Evolutionary conservation across 2,888 invertebrate species (phyloP), one percentile per base, ranked within the genome.

Genomic region (Hydraecia micacea): DNA sequence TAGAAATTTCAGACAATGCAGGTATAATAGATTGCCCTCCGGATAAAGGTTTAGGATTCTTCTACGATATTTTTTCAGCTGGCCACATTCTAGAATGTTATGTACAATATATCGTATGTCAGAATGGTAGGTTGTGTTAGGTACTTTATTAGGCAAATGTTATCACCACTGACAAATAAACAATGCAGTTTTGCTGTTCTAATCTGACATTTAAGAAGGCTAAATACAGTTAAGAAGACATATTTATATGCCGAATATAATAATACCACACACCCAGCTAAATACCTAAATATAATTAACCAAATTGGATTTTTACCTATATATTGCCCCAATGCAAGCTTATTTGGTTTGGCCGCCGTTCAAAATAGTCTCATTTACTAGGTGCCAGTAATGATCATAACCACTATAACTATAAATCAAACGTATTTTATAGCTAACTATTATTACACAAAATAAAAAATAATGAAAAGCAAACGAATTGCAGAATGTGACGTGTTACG

Each of bases 401-500:
- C 75, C 71, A 66, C 65, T 82, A 81, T 82, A 89, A 82, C 71
- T 49, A 89, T 88, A 88, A 88, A 86, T 83, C 90, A 89, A 77
- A 75, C 60, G 65, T 84, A 76, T 87, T 88, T 86, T 85, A 89
- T 84, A 67, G 73, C 80, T 73, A 73, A 84, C 81, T 87, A 83
- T 86, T 84, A 86, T 81, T 73, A 84, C 62, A 66, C 58, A 84
- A 87, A 86, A 85, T 84, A 84, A 85, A 86, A 89, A 89, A 86
- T 85, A 89, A 86, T 81, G 81, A 89, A 88, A 84, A 76, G 78
- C 75, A 86, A 87, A 88, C 87, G 90, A 91, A 89, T 94, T 93
- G 91, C 93, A 95, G 96, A 96, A 96, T 96, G 91, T 84, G 84
- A 89, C 94, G 90, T 83, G 86, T 92, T 94, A 94, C 94, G 92